Evolutionary conservation across 2,113 vertebrate species (phyloP).

Genomic region (Ramphastos sulfuratus): DNA sequence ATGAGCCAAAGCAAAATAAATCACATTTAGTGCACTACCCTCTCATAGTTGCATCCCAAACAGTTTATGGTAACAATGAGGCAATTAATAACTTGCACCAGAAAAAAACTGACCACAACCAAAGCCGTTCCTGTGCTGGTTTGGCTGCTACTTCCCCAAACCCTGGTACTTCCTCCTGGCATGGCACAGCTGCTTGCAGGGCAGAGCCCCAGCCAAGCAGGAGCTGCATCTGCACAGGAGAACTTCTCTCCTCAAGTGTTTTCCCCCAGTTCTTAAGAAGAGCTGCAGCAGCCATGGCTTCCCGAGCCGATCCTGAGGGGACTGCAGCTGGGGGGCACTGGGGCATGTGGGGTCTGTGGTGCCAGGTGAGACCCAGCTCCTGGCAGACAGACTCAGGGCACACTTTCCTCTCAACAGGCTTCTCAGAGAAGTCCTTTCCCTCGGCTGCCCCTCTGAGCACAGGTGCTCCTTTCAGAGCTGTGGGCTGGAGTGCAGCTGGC

Average conservation of each 20-base stretch:
- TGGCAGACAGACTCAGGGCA: background rate
- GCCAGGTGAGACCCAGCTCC: background rate
- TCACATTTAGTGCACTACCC: background rate
- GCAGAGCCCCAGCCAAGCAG: background rate
- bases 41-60: background rate
- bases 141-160: slow-evolving; percentile 18
- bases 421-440: background rate
- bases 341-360: background rate
- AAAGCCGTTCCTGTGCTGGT: background rate
- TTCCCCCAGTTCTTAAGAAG: background rate
- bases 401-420: background rate
- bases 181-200: background rate
- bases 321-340: background rate
- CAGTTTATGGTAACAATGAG: background rate
- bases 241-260: background rate
- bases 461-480: background rate
- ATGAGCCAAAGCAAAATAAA: background rate
- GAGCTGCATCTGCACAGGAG: background rate
- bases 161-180: slow-evolving; percentile 10
- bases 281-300: background rate
- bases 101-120: background rate
- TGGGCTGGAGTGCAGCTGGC: background rate
- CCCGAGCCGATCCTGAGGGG: accelerated
- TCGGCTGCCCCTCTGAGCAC: background rate
- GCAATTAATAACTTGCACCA: slow-evolving; percentile 32